These are phyloP conservation scores for Battus philenor DNA, from an alignment of 1,140 invertebrate genomes.

Conservation along the genomic window DNA sequence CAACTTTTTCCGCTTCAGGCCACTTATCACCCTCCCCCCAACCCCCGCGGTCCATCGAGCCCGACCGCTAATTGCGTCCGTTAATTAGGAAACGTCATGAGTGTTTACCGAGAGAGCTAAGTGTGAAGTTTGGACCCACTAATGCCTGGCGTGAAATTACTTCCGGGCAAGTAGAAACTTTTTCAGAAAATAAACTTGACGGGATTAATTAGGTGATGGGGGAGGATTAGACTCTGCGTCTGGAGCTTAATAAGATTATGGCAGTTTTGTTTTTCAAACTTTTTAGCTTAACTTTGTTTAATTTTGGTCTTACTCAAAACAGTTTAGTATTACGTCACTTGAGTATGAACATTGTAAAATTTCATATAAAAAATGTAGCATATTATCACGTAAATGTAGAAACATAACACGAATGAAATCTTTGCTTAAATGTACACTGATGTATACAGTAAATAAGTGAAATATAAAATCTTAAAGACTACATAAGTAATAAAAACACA, in stretches of 20 bases:
- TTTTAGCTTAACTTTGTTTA: conserved; percentile 64
- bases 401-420: too few relatives aligned
- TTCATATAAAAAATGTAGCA: too few relatives aligned
- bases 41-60: conserved; percentile 44
- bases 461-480: too few relatives aligned
- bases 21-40: conserved; percentile 54
- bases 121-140: conserved; percentile 68
- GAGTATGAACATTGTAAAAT: too few relatives aligned
- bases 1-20: conserved; percentile 57
- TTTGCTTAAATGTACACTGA: too few relatives aligned
- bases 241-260: conserved; percentile 69
- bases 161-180: conserved; percentile 65
- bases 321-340: conserved; percentile 14
- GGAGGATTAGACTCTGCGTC: conserved; percentile 63
- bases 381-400: too few relatives aligned
- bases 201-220: conserved; percentile 73
- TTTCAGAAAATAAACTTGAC: conserved; percentile 71
- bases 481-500: too few relatives aligned
- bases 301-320: conserved; percentile 46
- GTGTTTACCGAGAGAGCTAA: conserved; percentile 72
- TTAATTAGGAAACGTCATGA: conserved; percentile 75
- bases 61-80: conserved; percentile 72
- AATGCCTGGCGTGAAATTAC: conserved; percentile 65
- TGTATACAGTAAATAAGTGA: too few relatives aligned
- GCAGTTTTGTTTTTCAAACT: conserved; percentile 66